These are phyloP conservation scores for Peromyscus polionotus DNA, from an alignment of 2,113 vertebrate genomes.

Conservation along the genomic window DNA sequence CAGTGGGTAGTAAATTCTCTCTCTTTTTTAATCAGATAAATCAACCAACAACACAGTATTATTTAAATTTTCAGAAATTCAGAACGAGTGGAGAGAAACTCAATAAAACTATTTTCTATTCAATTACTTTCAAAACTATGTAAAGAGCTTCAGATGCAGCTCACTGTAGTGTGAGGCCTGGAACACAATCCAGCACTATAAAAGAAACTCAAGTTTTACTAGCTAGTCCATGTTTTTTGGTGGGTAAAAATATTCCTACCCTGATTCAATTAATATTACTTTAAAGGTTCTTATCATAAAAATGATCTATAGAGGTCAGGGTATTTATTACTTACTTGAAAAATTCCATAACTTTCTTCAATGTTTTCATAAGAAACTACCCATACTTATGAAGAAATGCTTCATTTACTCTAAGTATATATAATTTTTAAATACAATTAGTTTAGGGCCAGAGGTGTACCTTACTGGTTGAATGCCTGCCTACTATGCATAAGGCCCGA, in stretches of 20 bases:
- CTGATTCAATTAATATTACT: conserved; percentile 39
- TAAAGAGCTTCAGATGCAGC: neutral
- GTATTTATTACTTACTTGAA: conserved; percentile 34
- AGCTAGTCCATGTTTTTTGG: neutral
- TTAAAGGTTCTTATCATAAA: conserved; percentile 36
- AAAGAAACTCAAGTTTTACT: neutral
- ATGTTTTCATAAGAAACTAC: conserved; percentile 36
- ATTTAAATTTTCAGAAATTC: conserved; percentile 11
- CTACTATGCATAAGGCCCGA: neutral
- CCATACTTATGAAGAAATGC: conserved; percentile 8
- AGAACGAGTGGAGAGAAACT: conserved; percentile 16
- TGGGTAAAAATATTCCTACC: neutral
- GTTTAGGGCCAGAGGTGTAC: neutral
- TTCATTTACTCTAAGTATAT: conserved; percentile 21
- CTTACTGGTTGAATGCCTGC: neutral
- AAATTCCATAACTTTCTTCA: conserved; percentile 29
- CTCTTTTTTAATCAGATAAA: neutral
- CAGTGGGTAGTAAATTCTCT: neutral
- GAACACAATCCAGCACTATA: neutral
- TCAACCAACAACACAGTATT: neutral
- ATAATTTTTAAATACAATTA: conserved; percentile 18
- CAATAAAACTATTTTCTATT: conserved; percentile 6
- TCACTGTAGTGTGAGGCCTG: neutral
- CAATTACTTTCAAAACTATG: neutral
- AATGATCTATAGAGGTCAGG: neutral